Percentiles rank a stretch among this genome's conserved stretches.
Conservation (phyloP, 2,113 vertebrate species). For the Cricetomys ansorgei region DNA sequence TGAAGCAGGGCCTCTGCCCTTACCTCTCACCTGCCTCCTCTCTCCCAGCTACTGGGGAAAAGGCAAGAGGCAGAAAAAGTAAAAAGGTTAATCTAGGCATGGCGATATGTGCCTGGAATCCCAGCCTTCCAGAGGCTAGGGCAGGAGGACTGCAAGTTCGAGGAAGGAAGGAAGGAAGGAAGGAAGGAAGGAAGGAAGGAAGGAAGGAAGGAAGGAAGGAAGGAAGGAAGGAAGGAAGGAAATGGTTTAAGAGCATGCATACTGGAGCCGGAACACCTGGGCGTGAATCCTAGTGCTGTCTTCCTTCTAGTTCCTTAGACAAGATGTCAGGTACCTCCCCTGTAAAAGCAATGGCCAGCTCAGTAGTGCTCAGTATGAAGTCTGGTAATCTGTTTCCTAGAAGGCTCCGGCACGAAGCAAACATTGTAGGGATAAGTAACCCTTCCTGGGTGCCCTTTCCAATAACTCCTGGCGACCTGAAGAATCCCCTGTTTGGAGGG, state of each 20-base stretch:
- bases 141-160: not conserved
- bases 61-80: not conserved
- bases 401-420: not conserved
- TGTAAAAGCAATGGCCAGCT: not conserved
- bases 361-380: not conserved
- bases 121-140: not conserved
- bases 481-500: not conserved
- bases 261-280: not conserved
- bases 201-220: too few relatives aligned
- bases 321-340: not conserved
- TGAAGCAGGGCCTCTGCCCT: not conserved
- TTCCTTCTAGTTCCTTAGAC: not conserved
- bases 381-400: not conserved
- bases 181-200: too few relatives aligned
- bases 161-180: too few relatives aligned
- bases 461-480: not conserved
- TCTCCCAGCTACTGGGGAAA: not conserved
- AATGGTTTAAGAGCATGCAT: not conserved
- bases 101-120: not conserved
- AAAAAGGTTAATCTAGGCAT: not conserved
- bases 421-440: rapidly evolving
- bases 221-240: too few relatives aligned
- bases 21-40: not conserved
- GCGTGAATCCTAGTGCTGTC: not conserved
- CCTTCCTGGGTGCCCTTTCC: not conserved